These are phyloP conservation scores for Pachyuromys duprasi DNA, from an alignment of 2,797 vertebrate species.

Conservation along the genomic window DNA sequence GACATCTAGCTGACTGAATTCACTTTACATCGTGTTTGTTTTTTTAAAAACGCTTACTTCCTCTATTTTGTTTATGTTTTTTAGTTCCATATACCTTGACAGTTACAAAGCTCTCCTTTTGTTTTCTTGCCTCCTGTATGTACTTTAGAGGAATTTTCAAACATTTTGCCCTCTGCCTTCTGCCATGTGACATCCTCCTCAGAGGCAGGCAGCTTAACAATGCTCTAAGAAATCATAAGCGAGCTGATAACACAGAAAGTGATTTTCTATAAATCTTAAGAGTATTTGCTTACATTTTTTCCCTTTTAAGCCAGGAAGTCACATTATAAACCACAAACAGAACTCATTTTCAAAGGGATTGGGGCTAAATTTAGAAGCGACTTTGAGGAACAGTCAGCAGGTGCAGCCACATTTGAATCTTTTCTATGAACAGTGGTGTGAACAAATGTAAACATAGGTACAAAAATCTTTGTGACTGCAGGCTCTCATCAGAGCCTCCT, in stretches of 20 bases:
- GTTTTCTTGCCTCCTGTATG: not conserved
- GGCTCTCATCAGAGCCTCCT: not conserved
- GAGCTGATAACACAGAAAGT: constrained; percentile 13
- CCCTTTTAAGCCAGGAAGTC: constrained; percentile 40
- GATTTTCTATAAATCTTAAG: constrained; percentile 44
- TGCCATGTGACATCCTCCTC: not conserved
- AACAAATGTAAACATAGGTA: constrained; percentile 5
- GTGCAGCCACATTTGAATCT: not conserved
- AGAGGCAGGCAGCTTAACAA: not conserved
- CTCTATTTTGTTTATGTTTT: not conserved
- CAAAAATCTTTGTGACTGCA: not conserved
- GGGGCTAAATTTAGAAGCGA: constrained; percentile 48
- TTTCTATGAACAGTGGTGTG: not conserved
- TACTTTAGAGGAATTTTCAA: not conserved
- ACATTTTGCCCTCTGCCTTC: not conserved
- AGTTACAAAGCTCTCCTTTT: not conserved
- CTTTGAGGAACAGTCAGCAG: constrained; percentile 34
- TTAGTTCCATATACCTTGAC: not conserved
- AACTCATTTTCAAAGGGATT: constrained; percentile 45
- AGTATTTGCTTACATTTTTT: constrained; percentile 24
- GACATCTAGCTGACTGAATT: not conserved
- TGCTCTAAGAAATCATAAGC: not conserved
- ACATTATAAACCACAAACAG: constrained; percentile 61
- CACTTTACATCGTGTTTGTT: constrained; percentile 8
- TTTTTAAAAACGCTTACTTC: not conserved